Percentiles rank a stretch among this genome's conserved stretches.
These are phyloP conservation scores for Gortyna flavago DNA, from an alignment of 2,888 invertebrate species.

Conservation along the genomic window DNA sequence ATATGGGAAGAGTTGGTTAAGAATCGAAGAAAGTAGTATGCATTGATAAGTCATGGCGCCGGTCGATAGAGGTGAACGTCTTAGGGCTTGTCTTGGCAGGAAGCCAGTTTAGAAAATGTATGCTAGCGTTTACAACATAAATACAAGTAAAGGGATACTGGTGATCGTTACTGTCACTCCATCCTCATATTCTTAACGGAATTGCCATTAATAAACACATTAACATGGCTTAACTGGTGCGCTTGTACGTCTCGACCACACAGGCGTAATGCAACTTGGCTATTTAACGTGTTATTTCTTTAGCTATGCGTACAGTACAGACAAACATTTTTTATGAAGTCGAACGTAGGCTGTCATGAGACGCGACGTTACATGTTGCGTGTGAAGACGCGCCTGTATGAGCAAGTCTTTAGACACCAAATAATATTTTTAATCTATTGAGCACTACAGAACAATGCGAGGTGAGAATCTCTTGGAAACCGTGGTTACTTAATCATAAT, in stretches of 20 bases:
- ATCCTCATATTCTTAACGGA: neutral
- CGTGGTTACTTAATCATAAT: neutral
- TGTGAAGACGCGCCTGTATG: neutral
- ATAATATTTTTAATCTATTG: neutral
- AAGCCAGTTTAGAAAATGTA: slow-evolving; percentile 32
- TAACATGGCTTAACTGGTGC: neutral
- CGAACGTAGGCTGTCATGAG: neutral
- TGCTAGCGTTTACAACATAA: slow-evolving; percentile 6
- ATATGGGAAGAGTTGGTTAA: neutral
- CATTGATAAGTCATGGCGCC: slow-evolving; percentile 4
- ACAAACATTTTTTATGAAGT: neutral
- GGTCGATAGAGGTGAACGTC: slow-evolving; percentile 39
- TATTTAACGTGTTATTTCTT: neutral
- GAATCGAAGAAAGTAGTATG: slow-evolving; percentile 9
- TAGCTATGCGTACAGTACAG: neutral
- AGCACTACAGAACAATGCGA: neutral
- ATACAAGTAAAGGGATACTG: neutral
- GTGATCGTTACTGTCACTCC: neutral
- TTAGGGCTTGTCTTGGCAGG: slow-evolving; percentile 22
- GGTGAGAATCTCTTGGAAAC: neutral
- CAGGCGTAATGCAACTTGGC: neutral
- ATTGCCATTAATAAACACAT: neutral
- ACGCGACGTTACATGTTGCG: neutral
- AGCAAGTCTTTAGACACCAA: neutral
- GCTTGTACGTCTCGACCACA: neutral